Evolutionary conservation across 2,797 vertebrate genomes (phyloP), one percentile per base, ranked within the genome.

Genomic region (Parotocinclus haroldoi): DNA sequence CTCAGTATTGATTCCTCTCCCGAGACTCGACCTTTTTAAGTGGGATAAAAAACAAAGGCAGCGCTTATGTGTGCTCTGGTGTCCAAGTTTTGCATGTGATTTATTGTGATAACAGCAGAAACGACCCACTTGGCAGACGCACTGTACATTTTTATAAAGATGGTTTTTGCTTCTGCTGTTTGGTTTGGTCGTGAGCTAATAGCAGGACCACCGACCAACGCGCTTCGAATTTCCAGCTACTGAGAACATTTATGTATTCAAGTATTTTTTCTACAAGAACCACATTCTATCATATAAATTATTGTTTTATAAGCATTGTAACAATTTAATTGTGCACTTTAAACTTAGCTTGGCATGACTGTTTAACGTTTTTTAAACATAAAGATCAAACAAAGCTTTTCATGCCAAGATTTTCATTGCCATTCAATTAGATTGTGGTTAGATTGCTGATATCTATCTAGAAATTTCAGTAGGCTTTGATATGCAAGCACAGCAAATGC

Each of bases 11-110:
- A 88, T 81, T 81, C 78, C 84, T 83, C 86, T 81, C 83, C 12
- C 53, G 83, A 79, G 85, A 71, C 57, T 42, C 60, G 82, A 89
- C 84, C 88, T 85, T 87, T 82, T 60, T 87, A 89, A 89, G 84
- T 87, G 84, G 84, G 82, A 88, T 81, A 79, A 81, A 87, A 89
- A 89, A 87, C 86, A 88, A 86, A 85, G 78, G 77, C 78, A 40
- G 69, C 16, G 63, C 82, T 83, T 81, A 82, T 72, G 79, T 79
- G 76, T 76, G 72, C 76, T 54, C 76, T 68, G 69, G 61, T 72
- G 59, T 73, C 74, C 77, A 72, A 75, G 68, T 78, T 80, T 76
- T 55, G 66, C 72, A 58, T 77, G 38, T 82, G 80, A 89, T 88
- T 88, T 86, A 87, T 85, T 84, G 84, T 83, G 83, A 87, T 87